Evolutionary conservation across 2,797 vertebrate species (phyloP).

Genomic region (Pseudochirops corinnae): DNA sequence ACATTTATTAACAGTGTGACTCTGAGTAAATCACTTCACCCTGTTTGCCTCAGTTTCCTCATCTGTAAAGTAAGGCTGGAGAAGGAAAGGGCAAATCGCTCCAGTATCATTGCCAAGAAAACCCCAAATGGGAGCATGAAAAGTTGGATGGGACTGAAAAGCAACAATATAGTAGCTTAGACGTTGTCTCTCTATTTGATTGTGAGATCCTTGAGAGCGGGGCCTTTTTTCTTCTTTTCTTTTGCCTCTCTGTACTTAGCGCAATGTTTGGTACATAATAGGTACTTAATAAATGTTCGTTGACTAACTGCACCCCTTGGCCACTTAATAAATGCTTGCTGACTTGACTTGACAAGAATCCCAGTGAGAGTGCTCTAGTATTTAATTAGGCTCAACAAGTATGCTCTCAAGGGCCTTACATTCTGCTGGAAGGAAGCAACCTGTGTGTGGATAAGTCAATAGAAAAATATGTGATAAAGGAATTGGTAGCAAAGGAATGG

Average conservation of each 20-base stretch:
- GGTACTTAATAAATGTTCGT: not conserved
- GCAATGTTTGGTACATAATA: too few relatives aligned
- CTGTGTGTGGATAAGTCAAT: not conserved
- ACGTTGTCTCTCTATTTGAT: not conserved
- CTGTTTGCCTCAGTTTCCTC: not conserved
- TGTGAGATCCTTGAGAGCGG: not conserved
- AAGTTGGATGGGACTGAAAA: too few relatives aligned
- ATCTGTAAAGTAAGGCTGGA: not conserved
- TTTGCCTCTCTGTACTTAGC: too few relatives aligned
- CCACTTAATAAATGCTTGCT: not conserved
- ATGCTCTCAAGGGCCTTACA: not conserved
- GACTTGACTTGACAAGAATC: not conserved
- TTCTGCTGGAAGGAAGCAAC: not conserved
- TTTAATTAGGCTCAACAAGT: not conserved
- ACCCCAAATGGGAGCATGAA: not conserved
- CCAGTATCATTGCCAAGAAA: not conserved
- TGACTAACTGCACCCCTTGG: not conserved
- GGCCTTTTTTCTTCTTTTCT: too few relatives aligned
- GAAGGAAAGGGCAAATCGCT: not conserved
- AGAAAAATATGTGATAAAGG: not conserved
- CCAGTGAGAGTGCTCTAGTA: not conserved
- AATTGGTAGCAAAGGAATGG: not conserved
- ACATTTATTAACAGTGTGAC: constrained; percentile 61
- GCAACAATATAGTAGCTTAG: not conserved
- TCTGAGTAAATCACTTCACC: not conserved